phyloP scores from a whole-genome alignment of 2,888 invertebrate species.

The Philhelius pedissequus region DNA sequence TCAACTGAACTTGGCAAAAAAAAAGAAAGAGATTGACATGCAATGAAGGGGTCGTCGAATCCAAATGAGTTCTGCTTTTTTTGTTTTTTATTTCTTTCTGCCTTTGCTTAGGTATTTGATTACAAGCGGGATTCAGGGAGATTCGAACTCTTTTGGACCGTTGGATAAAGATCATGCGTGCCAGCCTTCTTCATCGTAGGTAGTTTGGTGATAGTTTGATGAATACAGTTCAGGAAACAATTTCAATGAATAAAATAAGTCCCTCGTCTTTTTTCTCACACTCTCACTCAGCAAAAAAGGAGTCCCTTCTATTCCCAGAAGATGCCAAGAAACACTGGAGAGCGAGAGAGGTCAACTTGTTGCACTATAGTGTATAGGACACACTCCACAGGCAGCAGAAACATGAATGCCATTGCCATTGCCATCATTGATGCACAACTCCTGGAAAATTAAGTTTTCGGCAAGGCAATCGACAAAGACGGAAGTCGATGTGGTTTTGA shows the following conservation, averaged over 20 bases:
- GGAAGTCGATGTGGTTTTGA: conserved; percentile 70
- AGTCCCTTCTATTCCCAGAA: neutral
- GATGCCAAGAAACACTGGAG: neutral
- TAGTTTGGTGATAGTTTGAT: conserved; percentile 43
- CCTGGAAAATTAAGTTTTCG: conserved; percentile 59
- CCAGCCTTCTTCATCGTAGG: neutral
- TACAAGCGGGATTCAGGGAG: conserved; percentile 30
- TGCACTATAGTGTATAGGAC: no score
- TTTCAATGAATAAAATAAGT: neutral
- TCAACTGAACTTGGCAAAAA: conserved; percentile 41
- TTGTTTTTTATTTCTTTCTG: neutral
- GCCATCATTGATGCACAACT: conserved; percentile 52
- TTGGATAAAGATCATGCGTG: conserved; percentile 51
- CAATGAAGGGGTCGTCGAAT: conserved; percentile 44
- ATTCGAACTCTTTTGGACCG: conserved; percentile 5
- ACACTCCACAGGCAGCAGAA: no score
- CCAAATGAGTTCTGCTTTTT: conserved; percentile 27
- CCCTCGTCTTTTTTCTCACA: conserved; percentile 44
- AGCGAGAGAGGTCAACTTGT: conserved; percentile 50
- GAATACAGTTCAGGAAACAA: conserved; percentile 32
- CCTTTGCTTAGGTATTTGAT: conserved; percentile 51
- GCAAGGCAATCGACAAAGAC: conserved; percentile 64
- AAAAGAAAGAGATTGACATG: conserved; percentile 53
- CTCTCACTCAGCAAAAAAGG: neutral
- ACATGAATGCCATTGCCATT: conserved; percentile 12